phyloP scores from a whole-genome alignment of 1,140 invertebrate species.

The Drosophila oshimai region DNA sequence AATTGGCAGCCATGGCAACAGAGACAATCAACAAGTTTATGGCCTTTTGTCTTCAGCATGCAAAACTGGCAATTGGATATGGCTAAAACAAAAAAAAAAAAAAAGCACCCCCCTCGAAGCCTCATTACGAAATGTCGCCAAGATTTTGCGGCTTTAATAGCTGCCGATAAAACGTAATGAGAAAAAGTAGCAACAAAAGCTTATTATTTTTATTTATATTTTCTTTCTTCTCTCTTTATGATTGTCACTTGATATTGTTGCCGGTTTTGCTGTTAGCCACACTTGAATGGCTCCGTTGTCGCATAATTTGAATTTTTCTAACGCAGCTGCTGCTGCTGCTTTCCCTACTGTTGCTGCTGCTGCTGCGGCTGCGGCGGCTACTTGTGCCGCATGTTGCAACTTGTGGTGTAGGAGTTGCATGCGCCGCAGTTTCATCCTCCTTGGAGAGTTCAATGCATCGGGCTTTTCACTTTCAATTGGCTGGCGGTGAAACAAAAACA shows the following conservation, averaged over 20 bases:
- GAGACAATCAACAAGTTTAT: slow-evolving; percentile 39
- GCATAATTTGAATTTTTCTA: slow-evolving; percentile 63
- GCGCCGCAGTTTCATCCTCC: slow-evolving; percentile 22
- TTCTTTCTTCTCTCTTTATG: slow-evolving; percentile 14
- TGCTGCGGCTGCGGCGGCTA: slow-evolving; percentile 32
- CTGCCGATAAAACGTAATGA: slow-evolving; percentile 48
- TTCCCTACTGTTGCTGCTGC: slow-evolving; percentile 41
- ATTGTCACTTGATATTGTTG: slow-evolving; percentile 56
- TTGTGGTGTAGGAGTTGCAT: slow-evolving; percentile 39
- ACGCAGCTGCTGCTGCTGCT: slow-evolving; percentile 41
- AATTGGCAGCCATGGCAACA: slow-evolving; percentile 28
- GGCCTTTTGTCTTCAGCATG: slow-evolving; percentile 37
- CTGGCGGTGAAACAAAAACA: slow-evolving; percentile 1
- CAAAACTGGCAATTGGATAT: slow-evolving; percentile 33
- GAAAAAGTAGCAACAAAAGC: slow-evolving; percentile 38
- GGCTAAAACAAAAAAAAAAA: too few relatives aligned
- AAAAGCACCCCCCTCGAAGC: slow-evolving; percentile 5
- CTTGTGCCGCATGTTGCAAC: slow-evolving; percentile 13
- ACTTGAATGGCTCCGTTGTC: slow-evolving; percentile 50
- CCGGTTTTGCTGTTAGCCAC: slow-evolving; percentile 30
- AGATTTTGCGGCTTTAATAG: slow-evolving; percentile 59
- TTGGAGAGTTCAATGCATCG: slow-evolving; percentile 47
- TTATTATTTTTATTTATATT: slow-evolving; percentile 31
- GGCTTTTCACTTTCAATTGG: slow-evolving; percentile 55
- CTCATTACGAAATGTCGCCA: slow-evolving; percentile 57